A percentile compares a stretch with the other conserved stretches of the same genome.
Conservation (phyloP, 2,113 vertebrate genomes). For the Oreochromis tanganicae region DNA sequence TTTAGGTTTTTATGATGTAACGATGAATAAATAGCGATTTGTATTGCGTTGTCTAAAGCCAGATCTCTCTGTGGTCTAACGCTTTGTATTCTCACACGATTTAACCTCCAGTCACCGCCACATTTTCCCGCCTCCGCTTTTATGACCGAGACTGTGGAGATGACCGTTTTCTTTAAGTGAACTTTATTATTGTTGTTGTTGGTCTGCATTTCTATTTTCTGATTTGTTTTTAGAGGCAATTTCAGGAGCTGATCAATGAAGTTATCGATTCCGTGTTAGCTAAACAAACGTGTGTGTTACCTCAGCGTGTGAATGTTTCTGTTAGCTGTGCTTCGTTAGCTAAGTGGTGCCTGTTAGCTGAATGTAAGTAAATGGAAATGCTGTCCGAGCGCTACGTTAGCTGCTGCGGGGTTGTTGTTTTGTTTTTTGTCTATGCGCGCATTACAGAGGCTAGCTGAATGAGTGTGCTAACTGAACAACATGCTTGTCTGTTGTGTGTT, state of each 20-base stretch:
- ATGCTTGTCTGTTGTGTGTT: not conserved
- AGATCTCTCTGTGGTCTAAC: constrained; percentile 60
- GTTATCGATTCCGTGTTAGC: constrained; percentile 13
- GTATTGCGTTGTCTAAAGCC: constrained; percentile 56
- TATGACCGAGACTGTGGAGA: not conserved
- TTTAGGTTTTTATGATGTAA: constrained; percentile 61
- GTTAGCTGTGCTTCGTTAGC: not conserved
- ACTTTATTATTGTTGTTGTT: constrained; percentile 31
- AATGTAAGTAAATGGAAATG: not conserved
- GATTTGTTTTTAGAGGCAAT: constrained; percentile 15
- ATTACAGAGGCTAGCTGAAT: not conserved
- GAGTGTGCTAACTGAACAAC: not conserved
- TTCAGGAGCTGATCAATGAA: constrained; percentile 40
- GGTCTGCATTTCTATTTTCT: constrained; percentile 33
- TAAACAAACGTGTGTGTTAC: not conserved
- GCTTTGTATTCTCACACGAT: constrained; percentile 2
- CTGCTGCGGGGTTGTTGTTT: not conserved
- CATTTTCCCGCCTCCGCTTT: constrained; percentile 1
- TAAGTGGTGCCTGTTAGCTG: not conserved
- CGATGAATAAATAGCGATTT: constrained; percentile 52
- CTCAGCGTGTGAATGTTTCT: not conserved
- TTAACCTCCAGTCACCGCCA: not conserved
- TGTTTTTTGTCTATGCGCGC: not conserved
- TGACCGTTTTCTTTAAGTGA: constrained; percentile 30
- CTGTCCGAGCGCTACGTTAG: not conserved